A percentile compares a stretch with the other conserved stretches of the same genome.
phyloP scores from a whole-genome alignment of 2,888 invertebrate genomes.

The Phragmatobia fuliginosa region DNA sequence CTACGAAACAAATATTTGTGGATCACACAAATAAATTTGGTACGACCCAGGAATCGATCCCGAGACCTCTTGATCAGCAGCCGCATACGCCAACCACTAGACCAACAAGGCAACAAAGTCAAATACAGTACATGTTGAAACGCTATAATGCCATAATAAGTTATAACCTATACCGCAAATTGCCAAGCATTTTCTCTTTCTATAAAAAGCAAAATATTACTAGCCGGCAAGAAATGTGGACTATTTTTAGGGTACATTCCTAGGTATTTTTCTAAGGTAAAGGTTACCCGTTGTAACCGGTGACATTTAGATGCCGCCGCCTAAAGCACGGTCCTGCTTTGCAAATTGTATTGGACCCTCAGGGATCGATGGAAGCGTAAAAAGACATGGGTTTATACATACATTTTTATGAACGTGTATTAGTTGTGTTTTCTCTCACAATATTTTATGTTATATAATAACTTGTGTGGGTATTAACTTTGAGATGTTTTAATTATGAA shows the following conservation, averaged over 20 bases:
- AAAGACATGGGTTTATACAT: constrained; percentile 11
- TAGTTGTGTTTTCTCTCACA: background rate
- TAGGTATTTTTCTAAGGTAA: constrained; percentile 30
- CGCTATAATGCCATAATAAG: background rate
- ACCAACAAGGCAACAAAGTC: background rate
- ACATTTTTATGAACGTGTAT: background rate
- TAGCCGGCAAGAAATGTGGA: background rate
- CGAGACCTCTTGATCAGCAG: background rate
- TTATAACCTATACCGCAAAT: constrained; percentile 6
- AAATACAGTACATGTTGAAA: background rate
- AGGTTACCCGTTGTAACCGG: constrained; percentile 39
- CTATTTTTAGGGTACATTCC: constrained; percentile 16
- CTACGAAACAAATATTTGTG: too few relatives aligned
- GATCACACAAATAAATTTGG: too few relatives aligned
- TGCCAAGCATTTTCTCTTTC: constrained; percentile 9
- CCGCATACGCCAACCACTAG: too few relatives aligned
- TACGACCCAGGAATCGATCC: too few relatives aligned
- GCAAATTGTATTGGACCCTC: constrained; percentile 35
- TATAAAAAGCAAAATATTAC: constrained; percentile 7
- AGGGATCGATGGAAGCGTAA: constrained; percentile 37
- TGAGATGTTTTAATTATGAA: too few relatives aligned
- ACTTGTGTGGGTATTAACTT: too few relatives aligned
- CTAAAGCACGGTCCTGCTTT: constrained; percentile 20
- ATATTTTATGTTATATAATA: background rate
- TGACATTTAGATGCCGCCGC: constrained; percentile 41